Evolutionary conservation across 2,113 vertebrate species (phyloP).

Genomic region (Dicaeum eximium): DNA sequence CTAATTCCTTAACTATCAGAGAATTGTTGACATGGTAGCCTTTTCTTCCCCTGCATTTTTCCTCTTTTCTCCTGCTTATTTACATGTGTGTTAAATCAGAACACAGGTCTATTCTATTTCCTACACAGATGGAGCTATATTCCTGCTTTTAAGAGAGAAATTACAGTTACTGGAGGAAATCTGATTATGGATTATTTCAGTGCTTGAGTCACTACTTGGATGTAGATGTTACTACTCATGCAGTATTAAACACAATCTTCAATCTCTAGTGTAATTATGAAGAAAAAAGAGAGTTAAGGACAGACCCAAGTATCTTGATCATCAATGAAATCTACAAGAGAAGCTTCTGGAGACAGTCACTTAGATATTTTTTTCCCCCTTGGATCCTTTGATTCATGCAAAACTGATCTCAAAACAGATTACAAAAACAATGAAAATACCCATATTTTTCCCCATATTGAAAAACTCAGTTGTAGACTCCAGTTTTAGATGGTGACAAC

Average conservation of each 20-base stretch:
- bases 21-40: neutral
- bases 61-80: neutral
- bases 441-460: no score
- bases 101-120: neutral
- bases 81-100: neutral
- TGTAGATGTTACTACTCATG: neutral
- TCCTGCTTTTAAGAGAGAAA: neutral
- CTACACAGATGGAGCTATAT: neutral
- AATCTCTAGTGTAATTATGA: neutral
- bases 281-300: conserved; percentile 28
- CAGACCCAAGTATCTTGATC: conserved; percentile 29
- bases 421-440: conserved; percentile 42
- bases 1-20: neutral
- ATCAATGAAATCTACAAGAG: conserved; percentile 31
- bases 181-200: neutral
- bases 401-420: conserved; percentile 33
- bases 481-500: conserved; percentile 21
- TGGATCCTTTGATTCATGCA: neutral
- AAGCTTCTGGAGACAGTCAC: conserved; percentile 20
- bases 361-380: neutral
- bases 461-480: conserved; percentile 2
- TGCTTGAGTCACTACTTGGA: neutral
- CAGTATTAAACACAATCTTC: neutral
- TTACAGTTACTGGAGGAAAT: neutral
- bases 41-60: neutral